phyloP scores from a whole-genome alignment of 2,113 vertebrate species.

The Sialia sialis region DNA sequence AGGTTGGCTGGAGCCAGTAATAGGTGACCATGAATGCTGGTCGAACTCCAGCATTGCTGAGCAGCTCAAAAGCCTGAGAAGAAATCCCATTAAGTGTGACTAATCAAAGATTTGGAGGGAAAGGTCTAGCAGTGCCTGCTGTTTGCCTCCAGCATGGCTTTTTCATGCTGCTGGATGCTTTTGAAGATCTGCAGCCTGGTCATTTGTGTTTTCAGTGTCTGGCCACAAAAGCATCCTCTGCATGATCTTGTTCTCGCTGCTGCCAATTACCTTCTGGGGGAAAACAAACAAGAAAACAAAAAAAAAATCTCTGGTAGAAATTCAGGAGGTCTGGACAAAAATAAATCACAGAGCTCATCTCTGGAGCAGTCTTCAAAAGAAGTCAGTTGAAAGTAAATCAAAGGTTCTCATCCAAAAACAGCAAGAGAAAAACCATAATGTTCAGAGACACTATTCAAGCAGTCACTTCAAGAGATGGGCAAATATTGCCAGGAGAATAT shows the following conservation, averaged over 20 bases:
- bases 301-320: background rate
- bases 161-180: background rate
- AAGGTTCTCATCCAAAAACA: background rate
- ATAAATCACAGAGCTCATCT: background rate
- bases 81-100: slow-evolving; percentile 27
- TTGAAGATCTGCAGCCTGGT: background rate
- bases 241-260: background rate
- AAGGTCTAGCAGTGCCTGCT: background rate
- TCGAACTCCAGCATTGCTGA: background rate
- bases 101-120: slow-evolving; percentile 16
- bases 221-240: background rate
- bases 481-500: background rate
- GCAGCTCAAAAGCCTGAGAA: background rate
- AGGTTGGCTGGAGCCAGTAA: background rate
- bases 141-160: background rate
- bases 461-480: background rate
- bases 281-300: background rate
- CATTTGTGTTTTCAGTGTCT: background rate
- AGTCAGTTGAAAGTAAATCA: slow-evolving; percentile 14
- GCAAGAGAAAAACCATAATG: background rate
- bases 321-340: background rate
- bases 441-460: background rate
- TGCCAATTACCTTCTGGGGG: background rate
- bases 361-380: background rate
- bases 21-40: background rate